Base-by-base conservation (phyloP, 2,113 vertebrate genomes). In the Taurulus bubalis region DNA sequence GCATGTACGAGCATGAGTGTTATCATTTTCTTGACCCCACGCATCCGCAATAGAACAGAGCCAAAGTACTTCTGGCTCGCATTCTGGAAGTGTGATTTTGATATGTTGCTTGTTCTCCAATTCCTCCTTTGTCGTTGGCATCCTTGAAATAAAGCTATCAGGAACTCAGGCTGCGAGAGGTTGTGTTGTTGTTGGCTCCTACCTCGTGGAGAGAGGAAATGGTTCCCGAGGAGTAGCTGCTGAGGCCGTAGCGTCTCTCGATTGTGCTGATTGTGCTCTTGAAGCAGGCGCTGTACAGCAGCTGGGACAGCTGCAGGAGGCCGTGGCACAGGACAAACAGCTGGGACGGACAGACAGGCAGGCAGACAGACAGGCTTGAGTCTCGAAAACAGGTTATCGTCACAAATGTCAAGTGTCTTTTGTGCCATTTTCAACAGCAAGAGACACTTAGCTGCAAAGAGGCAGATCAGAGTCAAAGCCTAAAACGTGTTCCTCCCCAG, bases 261-360 rank as follows among this genome's bases (percentile, higher is more conserved):
- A 99, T 98, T n/a, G 98, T 99, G 83, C 96, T 97, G 89, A 99
- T 97, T 92, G 95, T 97, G 95, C 98, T 99, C 94, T 99, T 99
- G 94, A 99, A 98, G 94, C 97, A 99, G 72, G 98, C 92, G 0
- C 96, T 97, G 94, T 98, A 97, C 32, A 99, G 95, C 66, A 99
- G 95, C 93, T 99, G 98, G 40, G 95, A 96, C 80, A 99, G 93
- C 94, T 99, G 98, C 71, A 99, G 95, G 36, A 99, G 91, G 40
- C 98, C 94, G 0, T 99, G 98, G 87, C 97, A 99, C 47, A 98
- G 78, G 82, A 99, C 97, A 26, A 99, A 99, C 76, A 98, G 85
- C 98, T 99, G n/a, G 26, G 87, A 71, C n/a, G 0, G 0, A 77
- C 28, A 30, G 82, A 69, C 89, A 80, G 12, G 40, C 62, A 36